Evolutionary conservation across 1,140 invertebrate species (phyloP), one percentile per base, ranked within the genome.

Genomic region (Phthorimaea operculella): DNA sequence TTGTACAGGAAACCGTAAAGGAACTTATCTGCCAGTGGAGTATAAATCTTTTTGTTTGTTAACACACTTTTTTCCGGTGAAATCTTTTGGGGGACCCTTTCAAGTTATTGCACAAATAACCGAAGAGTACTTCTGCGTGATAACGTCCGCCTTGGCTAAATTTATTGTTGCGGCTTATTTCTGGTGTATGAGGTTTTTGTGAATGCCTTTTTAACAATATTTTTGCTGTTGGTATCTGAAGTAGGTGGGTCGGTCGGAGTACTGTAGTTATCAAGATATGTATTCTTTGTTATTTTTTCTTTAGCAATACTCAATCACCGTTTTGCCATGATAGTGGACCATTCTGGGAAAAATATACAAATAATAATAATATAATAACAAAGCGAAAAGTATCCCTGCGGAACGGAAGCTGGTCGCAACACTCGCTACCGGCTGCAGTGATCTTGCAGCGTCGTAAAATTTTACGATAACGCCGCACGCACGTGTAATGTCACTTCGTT

Each of bases 21-120:
- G 64, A 76, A 79, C 73, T 79, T 78, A 78, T 79, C 78, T 59
- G 56, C 51, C 71, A 74, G 73, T 76, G 66, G 66, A 63, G 63
- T 68, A 78, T 77, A 83, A 83, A 83, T 83, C 77, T 76, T 74
- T 72, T 75, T 81, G 74, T 81, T 83, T 83, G 79, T 79, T 81
- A 80, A 83, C 79, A 79, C 74, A 79, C 63, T 72, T 81, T 78
- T 74, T 78, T 67, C 54, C 55, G 11, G 44, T 15, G n/a, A 47
- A 47, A 47, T 16, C 16, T 17, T 47, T 47, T 47, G 44, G 44
- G 44, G 44, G 44, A 47, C 44, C 44, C 48, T 45, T 62, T 58
- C 34, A 50, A 44, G 21, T 55, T 52, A 34, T 47, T 16, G 44
- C 51, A 52, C 55, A 60, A 57, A 60, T 57, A 56, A 51, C 42